Evolutionary conservation across 2,888 invertebrate species (phyloP).

Genomic region (Dicyrtoma fusca): DNA sequence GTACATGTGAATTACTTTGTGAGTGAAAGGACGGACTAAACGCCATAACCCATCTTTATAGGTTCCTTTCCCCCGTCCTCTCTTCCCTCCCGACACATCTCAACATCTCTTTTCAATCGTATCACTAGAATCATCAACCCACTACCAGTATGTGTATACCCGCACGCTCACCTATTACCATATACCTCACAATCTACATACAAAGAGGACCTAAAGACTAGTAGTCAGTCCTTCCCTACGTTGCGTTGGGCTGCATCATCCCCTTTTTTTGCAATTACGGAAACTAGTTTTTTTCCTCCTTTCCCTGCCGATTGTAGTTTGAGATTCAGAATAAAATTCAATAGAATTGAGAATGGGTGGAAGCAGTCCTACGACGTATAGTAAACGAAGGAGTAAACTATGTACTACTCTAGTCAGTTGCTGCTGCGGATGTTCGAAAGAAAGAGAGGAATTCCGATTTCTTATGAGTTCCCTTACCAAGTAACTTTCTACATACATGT

Average conservation of each 20-base stretch:
- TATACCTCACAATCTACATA: too few relatives aligned
- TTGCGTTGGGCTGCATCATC: not conserved
- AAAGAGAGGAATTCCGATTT: too few relatives aligned
- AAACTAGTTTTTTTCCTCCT: conserved; percentile 25
- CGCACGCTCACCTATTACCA: too few relatives aligned
- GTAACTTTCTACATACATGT: too few relatives aligned
- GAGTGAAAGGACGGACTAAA: conserved; percentile 27
- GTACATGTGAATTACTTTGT: conserved; percentile 23
- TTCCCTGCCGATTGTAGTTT: conserved; percentile 3
- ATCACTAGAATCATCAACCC: conserved; percentile 18
- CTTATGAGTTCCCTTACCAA: too few relatives aligned
- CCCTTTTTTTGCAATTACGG: conserved; percentile 38
- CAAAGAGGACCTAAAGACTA: too few relatives aligned
- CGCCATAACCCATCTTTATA: conserved; percentile 24
- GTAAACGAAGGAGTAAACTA: too few relatives aligned
- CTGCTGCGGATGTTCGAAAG: too few relatives aligned
- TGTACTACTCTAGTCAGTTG: too few relatives aligned
- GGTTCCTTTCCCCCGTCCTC: not conserved
- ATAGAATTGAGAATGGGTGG: conserved; percentile 10
- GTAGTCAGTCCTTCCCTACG: not conserved
- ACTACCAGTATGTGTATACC: not conserved
- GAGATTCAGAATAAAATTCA: conserved; percentile 12
- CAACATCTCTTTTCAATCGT: conserved; percentile 24
- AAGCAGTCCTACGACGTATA: too few relatives aligned
- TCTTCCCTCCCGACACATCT: not conserved